A percentile compares a stretch with the other conserved stretches of the same genome.
Conservation (phyloP, 2,113 vertebrate species). For the Dicentrarchus labrax region DNA sequence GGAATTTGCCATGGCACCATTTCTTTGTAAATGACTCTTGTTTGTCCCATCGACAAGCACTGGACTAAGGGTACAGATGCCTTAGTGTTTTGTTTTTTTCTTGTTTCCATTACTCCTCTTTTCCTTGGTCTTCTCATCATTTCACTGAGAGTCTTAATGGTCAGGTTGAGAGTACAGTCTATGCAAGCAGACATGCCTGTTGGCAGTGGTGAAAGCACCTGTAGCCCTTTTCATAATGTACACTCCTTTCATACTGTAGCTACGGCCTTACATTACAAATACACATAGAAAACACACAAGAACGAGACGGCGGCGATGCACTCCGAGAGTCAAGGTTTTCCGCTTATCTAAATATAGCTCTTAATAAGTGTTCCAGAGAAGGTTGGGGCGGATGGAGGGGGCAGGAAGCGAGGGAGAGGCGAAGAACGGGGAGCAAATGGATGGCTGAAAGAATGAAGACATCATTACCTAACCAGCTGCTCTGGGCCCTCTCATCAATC, state of each 20-base stretch:
- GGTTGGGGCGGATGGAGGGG: constrained; percentile 58
- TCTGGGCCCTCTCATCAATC: constrained; percentile 65
- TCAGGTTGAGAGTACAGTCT: constrained; percentile 37
- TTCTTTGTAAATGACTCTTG: constrained; percentile 11
- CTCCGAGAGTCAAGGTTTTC: constrained; percentile 35
- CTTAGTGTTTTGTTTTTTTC: constrained; percentile 29
- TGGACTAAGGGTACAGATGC: constrained; percentile 31
- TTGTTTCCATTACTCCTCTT: constrained; percentile 13
- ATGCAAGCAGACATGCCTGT: constrained; percentile 61
- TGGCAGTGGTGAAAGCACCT: constrained; percentile 20
- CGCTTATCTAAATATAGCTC: constrained; percentile 72
- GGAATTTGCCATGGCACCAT: constrained; percentile 27
- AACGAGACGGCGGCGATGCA: neutral
- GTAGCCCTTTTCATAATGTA: constrained; percentile 41
- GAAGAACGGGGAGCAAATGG: constrained; percentile 50
- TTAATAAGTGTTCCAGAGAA: constrained; percentile 61
- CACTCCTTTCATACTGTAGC: constrained; percentile 51
- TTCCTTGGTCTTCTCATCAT: neutral
- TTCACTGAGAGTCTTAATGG: constrained; percentile 11
- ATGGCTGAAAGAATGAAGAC: constrained; percentile 60
- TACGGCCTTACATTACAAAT: constrained; percentile 22
- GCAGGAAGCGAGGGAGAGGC: constrained; percentile 46
- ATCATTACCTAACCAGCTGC: constrained; percentile 68
- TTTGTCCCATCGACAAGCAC: constrained; percentile 20
- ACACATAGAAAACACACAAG: constrained; percentile 37